phyloP scores from a whole-genome alignment of 1,140 invertebrate genomes.

The Hestina assimilis region DNA sequence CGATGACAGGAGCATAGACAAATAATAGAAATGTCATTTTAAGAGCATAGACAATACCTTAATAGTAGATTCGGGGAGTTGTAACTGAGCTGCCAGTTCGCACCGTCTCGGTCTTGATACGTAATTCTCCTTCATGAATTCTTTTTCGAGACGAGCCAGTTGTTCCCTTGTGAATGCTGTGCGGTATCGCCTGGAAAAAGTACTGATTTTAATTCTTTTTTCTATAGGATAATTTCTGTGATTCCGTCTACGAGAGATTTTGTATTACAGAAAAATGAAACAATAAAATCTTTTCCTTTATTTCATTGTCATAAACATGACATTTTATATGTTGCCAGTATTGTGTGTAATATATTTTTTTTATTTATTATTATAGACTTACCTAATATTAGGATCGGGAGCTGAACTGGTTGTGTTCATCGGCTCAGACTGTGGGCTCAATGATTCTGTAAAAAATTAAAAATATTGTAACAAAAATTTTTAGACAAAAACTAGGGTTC shows the following conservation, averaged over 20 bases:
- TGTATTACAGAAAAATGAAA: too few species aligned
- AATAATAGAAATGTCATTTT: not conserved
- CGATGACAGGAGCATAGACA: slow-evolving; percentile 17
- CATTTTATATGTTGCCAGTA: too few species aligned
- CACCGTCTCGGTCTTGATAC: slow-evolving; percentile 96
- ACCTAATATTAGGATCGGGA: slow-evolving; percentile 74
- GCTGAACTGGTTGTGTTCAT: slow-evolving; percentile 56
- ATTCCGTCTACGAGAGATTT: too few species aligned
- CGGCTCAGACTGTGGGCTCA: slow-evolving; percentile 65
- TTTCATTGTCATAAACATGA: too few species aligned
- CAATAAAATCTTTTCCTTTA: too few species aligned
- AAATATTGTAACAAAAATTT: not conserved
- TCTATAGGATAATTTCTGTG: too few species aligned
- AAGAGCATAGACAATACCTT: slow-evolving; percentile 88
- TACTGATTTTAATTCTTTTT: not conserved
- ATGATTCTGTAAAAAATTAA: slow-evolving; percentile 57
- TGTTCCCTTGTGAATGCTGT: slow-evolving; percentile 99
- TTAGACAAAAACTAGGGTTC: not conserved
- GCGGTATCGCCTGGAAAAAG: slow-evolving; percentile 87
- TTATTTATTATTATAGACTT: slow-evolving; percentile 1
- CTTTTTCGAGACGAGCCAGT: slow-evolving; percentile 94
- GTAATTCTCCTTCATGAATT: slow-evolving; percentile 98
- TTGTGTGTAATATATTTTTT: too few species aligned
- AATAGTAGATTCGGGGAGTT: slow-evolving; percentile 97
- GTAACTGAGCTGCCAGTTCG: slow-evolving; percentile 95